Base-by-base conservation (phyloP, 2,113 vertebrate genomes). In the Campylomormyrus numenius region DNA sequence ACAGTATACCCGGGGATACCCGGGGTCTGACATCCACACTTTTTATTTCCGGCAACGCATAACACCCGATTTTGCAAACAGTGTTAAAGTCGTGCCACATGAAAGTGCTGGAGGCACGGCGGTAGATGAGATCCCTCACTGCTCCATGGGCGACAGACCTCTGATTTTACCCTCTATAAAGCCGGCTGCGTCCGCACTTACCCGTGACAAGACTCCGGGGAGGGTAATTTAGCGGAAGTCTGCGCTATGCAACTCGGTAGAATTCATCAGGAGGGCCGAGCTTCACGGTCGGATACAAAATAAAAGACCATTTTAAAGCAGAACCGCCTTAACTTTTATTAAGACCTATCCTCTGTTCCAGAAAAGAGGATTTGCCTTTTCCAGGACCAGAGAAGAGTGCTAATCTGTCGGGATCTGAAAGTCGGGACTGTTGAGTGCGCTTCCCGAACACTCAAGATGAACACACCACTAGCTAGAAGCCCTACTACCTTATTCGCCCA, bases 141-240 rank as follows among this genome's bases (percentile, higher is more conserved):
- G 83, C 83, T 85, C 83, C 83, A 11, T 3, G 83, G 83, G 45
- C 9, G 83, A 85, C 45, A 85, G 83, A 48, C 42, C 45, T 24
- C 35, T 85, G 45, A 85, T 85, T 85, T 85, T 85, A 85, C 83
- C 83, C 45, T 85, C 83, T 48, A 85, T 85, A 85, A 85, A 85
- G 83, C 83, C 7, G 45, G 83, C 83, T 85, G 83, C 83, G 10
- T 31, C 62, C 62, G 27, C 62, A 85, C 35, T 85, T 85, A 85
- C 83, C 45, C 83, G 10, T 46, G 83, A 85, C 83, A 48, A 85
- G 45, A 85, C 45, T 42, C 39, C 42, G 19, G 83, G 83, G 83
- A 85, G 45, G 45, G 27, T 85, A 85, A 85, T 85, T 85, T 85
- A 85, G 83, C 24, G 45, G 15, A n/a, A 85, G 39, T 85, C 21